A percentile compares a stretch with the other conserved stretches of the same genome.
These are phyloP conservation scores for Adela reaumurella DNA, from an alignment of 2,888 invertebrate genomes.

Conservation along the genomic window DNA sequence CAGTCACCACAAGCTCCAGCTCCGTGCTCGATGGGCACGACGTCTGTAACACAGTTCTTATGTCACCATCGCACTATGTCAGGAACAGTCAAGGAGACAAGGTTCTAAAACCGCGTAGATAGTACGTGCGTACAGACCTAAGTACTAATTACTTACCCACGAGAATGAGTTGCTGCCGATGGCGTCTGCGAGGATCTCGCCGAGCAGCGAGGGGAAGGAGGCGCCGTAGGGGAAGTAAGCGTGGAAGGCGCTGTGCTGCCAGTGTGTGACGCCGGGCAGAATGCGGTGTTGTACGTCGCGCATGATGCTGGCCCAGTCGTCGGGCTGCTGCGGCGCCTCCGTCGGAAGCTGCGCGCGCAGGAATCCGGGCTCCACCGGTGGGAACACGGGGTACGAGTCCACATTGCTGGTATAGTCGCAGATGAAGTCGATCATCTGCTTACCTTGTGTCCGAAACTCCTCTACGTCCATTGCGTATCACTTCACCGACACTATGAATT, in stretches of 20 bases:
- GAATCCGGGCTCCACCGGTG: slow-evolving; percentile 77
- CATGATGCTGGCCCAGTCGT: slow-evolving; percentile 73
- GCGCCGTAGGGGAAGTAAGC: slow-evolving; percentile 93
- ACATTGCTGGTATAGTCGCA: slow-evolving; percentile 72
- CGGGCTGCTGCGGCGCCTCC: slow-evolving; percentile 67
- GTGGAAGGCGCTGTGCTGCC: slow-evolving; percentile 92
- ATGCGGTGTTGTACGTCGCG: slow-evolving; percentile 73
- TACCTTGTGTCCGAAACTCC: slow-evolving; percentile 70
- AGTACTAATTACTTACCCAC: slow-evolving; percentile 62
- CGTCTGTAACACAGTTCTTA: too few relatives aligned
- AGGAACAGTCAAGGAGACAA: too few relatives aligned
- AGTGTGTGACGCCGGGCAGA: slow-evolving; percentile 83
- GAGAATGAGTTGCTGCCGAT: slow-evolving; percentile 90
- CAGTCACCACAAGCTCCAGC: slow-evolving; percentile 75
- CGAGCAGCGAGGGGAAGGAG: slow-evolving; percentile 86
- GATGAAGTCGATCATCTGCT: slow-evolving; percentile 82
- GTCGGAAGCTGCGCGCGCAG: slow-evolving; percentile 64
- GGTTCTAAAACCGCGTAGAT: too few relatives aligned
- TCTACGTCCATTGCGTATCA: slow-evolving; percentile 64
- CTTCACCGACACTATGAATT: not conserved
- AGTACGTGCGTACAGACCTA: not conserved
- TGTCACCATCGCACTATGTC: too few relatives aligned
- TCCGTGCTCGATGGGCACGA: slow-evolving; percentile 86
- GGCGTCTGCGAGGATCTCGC: slow-evolving; percentile 85
- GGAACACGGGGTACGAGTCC: slow-evolving; percentile 65